These are phyloP conservation scores for Nomada ferruginata DNA, from an alignment of 2,888 invertebrate genomes.

Conservation along the genomic window DNA sequence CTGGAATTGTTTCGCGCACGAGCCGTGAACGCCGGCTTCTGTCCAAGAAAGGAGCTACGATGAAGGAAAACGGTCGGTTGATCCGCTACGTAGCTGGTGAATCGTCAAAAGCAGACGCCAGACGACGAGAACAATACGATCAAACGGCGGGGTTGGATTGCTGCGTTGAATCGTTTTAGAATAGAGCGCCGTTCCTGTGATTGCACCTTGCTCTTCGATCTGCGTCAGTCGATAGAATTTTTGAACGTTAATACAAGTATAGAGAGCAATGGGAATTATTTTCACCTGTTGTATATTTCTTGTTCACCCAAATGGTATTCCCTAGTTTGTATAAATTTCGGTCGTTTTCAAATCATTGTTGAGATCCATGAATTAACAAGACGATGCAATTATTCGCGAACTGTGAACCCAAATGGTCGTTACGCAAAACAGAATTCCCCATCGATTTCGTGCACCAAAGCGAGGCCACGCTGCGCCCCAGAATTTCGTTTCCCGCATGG, in stretches of 20 bases:
- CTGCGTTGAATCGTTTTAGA: not conserved
- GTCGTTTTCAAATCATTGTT: too few species aligned
- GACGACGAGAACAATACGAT: conserved; percentile 12
- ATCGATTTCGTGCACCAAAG: not conserved
- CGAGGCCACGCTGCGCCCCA: not conserved
- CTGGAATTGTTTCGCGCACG: not conserved
- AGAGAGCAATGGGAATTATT: too few species aligned
- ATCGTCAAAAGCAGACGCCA: conserved; percentile 1
- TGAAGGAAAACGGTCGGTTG: not conserved
- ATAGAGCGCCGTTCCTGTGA: not conserved
- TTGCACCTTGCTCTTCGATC: not conserved
- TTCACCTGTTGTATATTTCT: too few species aligned
- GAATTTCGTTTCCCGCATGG: not conserved
- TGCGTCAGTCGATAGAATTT: not conserved
- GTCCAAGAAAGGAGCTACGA: not conserved
- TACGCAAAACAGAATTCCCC: too few species aligned
- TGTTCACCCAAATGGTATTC: too few species aligned
- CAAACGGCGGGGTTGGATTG: not conserved
- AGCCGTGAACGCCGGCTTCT: not conserved
- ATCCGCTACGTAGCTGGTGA: conserved; percentile 1
- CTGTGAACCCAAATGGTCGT: too few species aligned
- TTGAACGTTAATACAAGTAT: too few species aligned
- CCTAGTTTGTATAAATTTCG: too few species aligned
- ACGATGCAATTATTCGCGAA: too few species aligned
- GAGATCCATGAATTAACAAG: too few species aligned